Percentiles rank a stretch among this genome's conserved stretches.
These are phyloP conservation scores for Phaenicophaeus curvirostris DNA, from an alignment of 2,797 vertebrate genomes.

Conservation along the genomic window DNA sequence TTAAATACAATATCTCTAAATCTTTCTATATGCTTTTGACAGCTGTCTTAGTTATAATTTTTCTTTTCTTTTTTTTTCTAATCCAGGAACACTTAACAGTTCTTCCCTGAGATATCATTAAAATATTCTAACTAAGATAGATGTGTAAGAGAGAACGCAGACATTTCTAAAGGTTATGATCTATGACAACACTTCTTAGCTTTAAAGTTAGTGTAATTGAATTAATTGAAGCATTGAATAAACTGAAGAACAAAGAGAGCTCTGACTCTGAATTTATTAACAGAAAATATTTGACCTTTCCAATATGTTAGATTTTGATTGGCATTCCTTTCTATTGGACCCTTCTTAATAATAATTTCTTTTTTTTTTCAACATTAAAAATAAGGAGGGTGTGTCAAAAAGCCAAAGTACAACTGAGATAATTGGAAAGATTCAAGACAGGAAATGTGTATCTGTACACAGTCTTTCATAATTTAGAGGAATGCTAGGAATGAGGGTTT, in stretches of 20 bases:
- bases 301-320: slow-evolving; percentile 62
- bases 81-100: slow-evolving; percentile 19
- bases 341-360: slow-evolving; percentile 14
- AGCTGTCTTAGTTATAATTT: neutral
- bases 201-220: slow-evolving; percentile 71
- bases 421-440: slow-evolving; percentile 2
- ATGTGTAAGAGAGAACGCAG: slow-evolving; percentile 30
- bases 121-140: slow-evolving; percentile 75
- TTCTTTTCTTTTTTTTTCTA: neutral
- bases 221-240: slow-evolving; percentile 69
- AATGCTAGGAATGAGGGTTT: neutral
- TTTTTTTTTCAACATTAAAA: neutral
- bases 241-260: slow-evolving; percentile 61
- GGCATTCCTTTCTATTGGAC: slow-evolving; percentile 30
- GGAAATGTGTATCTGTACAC: neutral
- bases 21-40: slow-evolving; percentile 3
- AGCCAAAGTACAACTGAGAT: slow-evolving; percentile 13
- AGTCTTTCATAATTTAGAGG: neutral
- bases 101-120: slow-evolving; percentile 62
- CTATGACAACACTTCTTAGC: slow-evolving; percentile 56
- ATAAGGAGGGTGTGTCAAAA: slow-evolving; percentile 6
- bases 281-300: slow-evolving; percentile 72
- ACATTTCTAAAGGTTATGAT: slow-evolving; percentile 71
- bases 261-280: slow-evolving; percentile 57
- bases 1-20: slow-evolving; percentile 25